Evolutionary conservation across 1,140 invertebrate genomes (phyloP).

Genomic region (Bombus confusus): DNA sequence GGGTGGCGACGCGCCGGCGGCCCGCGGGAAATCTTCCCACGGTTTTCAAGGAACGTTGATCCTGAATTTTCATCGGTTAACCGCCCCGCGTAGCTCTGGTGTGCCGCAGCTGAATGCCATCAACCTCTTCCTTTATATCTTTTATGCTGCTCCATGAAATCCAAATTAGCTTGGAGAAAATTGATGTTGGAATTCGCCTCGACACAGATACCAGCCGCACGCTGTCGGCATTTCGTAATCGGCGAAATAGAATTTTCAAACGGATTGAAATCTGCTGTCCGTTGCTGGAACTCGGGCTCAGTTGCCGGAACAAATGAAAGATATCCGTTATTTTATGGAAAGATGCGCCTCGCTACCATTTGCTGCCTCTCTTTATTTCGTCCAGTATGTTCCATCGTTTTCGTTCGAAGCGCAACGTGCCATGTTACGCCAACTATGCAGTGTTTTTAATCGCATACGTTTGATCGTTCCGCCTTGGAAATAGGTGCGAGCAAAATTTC

Average conservation of each 20-base stretch:
- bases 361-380: too few relatives aligned
- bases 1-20: neutral
- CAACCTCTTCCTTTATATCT: neutral
- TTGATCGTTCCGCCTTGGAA: neutral
- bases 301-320: constrained; percentile 22
- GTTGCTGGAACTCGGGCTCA: neutral
- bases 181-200: constrained; percentile 23
- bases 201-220: neutral
- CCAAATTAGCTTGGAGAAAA: constrained; percentile 33
- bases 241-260: constrained; percentile 36
- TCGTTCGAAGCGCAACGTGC: neutral
- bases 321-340: constrained; percentile 12
- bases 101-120: neutral
- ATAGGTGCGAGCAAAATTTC: neutral
- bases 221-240: constrained; percentile 32
- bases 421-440: neutral
- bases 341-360: neutral
- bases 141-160: constrained; percentile 15
- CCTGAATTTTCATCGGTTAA: constrained; percentile 44
- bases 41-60: constrained; percentile 36
- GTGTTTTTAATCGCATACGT: neutral
- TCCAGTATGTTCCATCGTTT: neutral
- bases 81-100: neutral
- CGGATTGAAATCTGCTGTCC: constrained; percentile 5
- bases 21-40: constrained; percentile 34